Evolutionary conservation across 2,797 vertebrate genomes (phyloP), one percentile per base, ranked within the genome.

Genomic region (Natrix natrix): DNA sequence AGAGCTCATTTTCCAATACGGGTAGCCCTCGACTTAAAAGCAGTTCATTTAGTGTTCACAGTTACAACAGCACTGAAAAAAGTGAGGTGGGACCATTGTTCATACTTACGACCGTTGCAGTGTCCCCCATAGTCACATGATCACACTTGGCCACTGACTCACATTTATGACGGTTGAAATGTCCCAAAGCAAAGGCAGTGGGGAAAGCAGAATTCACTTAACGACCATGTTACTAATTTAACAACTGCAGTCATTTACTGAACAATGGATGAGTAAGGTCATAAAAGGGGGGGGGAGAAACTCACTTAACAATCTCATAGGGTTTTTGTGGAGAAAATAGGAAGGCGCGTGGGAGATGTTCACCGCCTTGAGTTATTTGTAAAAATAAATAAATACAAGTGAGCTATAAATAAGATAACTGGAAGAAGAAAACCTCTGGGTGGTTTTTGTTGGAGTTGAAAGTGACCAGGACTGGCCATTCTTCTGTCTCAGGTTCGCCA

Each of bases 401-500:
- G 4, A 13, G 11, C 12, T 63, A 5, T 13, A 66, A 5, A n/a
- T 66, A n/a, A 66, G 26, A n/a, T 4, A 66, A n/a, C 12, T 5
- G n/a, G n/a, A n/a, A 5, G 28, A 66, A 66, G 26, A 5, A 13
- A 66, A 0, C 48, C 48, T 6, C 48, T 52, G 26, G 11, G 55
- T 55, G 55, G 5, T 52, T 63, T 1, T 14, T 66, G 14, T 10
- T 24, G 57, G 0, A 4, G 24, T 86, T 61, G 26, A 2, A 55
- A 43, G 4, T 0, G 16, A 26, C 37, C 26, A 1, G 2, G 8
- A 10, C n/a, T 7, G 5, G 55, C 16, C 1, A 1, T 4, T 14
- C 13, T 66, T 11, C 63, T 60, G 0, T 63, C 89, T n/a, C 93
- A 99, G 99, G 99, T 99, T 59, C 98, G 99, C 5, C 98, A 98